Percentiles rank a stretch among this genome's conserved stretches.
These are phyloP conservation scores for Typhlomys cinereus DNA, from an alignment of 2,113 vertebrate genomes.

Conservation along the genomic window DNA sequence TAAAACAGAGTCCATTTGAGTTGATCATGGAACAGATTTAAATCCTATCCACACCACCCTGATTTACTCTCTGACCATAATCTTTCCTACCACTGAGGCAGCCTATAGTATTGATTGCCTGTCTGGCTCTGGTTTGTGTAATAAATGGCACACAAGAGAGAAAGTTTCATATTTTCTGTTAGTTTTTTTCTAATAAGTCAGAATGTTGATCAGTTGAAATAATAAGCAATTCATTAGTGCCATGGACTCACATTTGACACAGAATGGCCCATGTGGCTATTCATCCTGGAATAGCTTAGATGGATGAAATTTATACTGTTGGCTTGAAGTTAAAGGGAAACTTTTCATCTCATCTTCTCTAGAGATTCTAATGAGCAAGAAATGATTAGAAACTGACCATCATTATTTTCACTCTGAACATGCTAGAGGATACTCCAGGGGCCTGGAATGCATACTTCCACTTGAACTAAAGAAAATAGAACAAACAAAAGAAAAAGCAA, in stretches of 20 bases:
- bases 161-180: not conserved
- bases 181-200: constrained; percentile 1
- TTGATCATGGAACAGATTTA: not conserved
- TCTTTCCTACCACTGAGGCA: not conserved
- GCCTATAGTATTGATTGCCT: not conserved
- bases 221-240: not conserved
- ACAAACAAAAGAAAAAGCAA: not conserved
- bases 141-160: not conserved
- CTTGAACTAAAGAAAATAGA: not conserved
- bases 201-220: constrained; percentile 11
- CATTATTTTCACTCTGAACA: not conserved
- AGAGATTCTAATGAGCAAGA: not conserved
- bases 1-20: not conserved
- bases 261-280: not conserved
- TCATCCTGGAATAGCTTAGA: not conserved
- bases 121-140: not conserved
- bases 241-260: not conserved
- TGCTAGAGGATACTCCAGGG: not conserved
- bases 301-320: not conserved
- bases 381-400: not conserved
- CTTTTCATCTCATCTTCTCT: not conserved
- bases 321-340: not conserved
- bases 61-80: not conserved
- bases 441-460: not conserved
- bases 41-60: not conserved